Conservation (phyloP, 2,888 invertebrate species). For the Macrosoma leucophasiata region DNA sequence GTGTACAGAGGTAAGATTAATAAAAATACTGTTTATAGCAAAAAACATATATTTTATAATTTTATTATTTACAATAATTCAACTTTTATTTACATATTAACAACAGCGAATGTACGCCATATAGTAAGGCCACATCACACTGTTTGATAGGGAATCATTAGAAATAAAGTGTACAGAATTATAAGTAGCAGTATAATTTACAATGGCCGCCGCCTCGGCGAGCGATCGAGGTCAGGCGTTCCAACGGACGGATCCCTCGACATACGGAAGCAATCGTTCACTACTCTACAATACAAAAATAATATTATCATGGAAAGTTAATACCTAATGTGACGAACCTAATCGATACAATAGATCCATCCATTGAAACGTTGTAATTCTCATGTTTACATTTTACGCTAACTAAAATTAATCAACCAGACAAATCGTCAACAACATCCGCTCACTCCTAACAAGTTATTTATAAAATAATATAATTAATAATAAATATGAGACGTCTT, state of each 20-base stretch:
- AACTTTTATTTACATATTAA: slow-evolving; percentile 76
- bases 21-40: slow-evolving; percentile 51
- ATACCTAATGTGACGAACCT: slow-evolving; percentile 38
- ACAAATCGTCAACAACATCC: slow-evolving; percentile 51
- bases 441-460: slow-evolving; percentile 47
- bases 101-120: slow-evolving; percentile 64
- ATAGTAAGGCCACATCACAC: slow-evolving; percentile 59
- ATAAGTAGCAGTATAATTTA: slow-evolving; percentile 30
- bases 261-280: slow-evolving; percentile 31
- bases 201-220: slow-evolving; percentile 20
- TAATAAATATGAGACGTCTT: slow-evolving; percentile 67
- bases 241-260: slow-evolving; percentile 34
- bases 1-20: no score
- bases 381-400: slow-evolving; percentile 38
- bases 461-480: slow-evolving; percentile 44
- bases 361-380: slow-evolving; percentile 34
- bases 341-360: slow-evolving; percentile 33
- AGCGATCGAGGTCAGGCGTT: slow-evolving; percentile 28
- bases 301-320: slow-evolving; percentile 39
- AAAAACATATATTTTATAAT: slow-evolving; percentile 74
- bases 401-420: slow-evolving; percentile 59
- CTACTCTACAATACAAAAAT: slow-evolving; percentile 41
- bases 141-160: slow-evolving; percentile 54
- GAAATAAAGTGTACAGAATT: slow-evolving; percentile 44
- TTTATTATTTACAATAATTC: slow-evolving; percentile 74